phyloP scores from a whole-genome alignment of 1,140 invertebrate species.

The Pseudomyrmex concolor region DNA sequence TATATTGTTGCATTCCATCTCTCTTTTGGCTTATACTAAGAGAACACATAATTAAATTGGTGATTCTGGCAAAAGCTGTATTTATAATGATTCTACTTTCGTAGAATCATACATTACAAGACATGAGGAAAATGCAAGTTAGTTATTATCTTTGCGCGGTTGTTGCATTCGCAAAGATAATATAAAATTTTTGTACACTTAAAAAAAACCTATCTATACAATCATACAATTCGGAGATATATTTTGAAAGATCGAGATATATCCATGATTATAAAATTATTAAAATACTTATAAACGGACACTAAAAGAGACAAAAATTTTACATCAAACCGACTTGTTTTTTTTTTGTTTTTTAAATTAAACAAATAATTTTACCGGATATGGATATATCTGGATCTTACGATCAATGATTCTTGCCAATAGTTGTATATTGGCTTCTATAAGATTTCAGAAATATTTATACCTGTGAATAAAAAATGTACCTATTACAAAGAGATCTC shows the following conservation, averaged over 20 bases:
- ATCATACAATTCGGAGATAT: conserved; percentile 41
- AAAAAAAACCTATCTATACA: conserved; percentile 23
- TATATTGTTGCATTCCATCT: conserved; percentile 44
- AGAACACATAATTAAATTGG: conserved; percentile 58
- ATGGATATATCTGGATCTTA: conserved; percentile 54
- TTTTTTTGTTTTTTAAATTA: background rate
- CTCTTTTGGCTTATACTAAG: conserved; percentile 48
- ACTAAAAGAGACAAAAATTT: background rate
- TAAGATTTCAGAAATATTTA: conserved; percentile 20
- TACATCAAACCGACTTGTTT: background rate
- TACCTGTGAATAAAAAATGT: conserved; percentile 58
- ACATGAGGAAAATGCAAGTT: conserved; percentile 56
- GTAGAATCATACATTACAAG: conserved; percentile 26
- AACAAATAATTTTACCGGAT: conserved; percentile 19
- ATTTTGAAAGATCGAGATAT: conserved; percentile 51
- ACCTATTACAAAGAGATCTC: conserved; percentile 46
- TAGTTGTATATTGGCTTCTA: conserved; percentile 22
- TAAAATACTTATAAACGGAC: background rate
- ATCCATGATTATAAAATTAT: conserved; percentile 54
- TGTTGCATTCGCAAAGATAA: conserved; percentile 46
- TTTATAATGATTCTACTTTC: conserved; percentile 40
- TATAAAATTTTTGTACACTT: conserved; percentile 24
- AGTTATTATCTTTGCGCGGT: conserved; percentile 34
- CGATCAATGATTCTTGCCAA: conserved; percentile 12
- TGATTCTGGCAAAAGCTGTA: conserved; percentile 51